Conservation (phyloP, 2,113 vertebrate genomes). For the Hiodon alosoides region DNA sequence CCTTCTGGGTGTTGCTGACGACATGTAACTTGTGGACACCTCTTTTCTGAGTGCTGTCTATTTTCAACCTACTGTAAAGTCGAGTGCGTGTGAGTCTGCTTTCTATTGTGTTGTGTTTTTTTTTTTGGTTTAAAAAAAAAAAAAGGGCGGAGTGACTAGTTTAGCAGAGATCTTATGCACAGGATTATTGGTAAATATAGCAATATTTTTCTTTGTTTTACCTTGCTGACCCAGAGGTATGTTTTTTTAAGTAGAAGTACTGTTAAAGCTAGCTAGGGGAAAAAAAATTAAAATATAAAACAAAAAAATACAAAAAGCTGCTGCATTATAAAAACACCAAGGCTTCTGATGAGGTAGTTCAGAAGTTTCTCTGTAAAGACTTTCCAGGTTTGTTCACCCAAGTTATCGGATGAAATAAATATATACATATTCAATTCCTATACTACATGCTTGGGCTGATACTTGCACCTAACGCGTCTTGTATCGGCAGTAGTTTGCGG, state of each 20-base stretch:
- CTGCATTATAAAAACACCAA: conserved; percentile 30
- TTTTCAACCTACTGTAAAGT: conserved; percentile 40
- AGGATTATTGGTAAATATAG: conserved; percentile 35
- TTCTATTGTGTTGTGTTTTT: conserved; percentile 10
- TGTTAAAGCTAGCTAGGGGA: conserved; percentile 23
- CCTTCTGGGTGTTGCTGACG: conserved; percentile 47
- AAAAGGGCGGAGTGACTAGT: conserved; percentile 31
- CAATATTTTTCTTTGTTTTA: conserved; percentile 29
- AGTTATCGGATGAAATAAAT: background rate
- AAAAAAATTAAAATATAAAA: conserved; percentile 8
- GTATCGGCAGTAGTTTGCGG: background rate
- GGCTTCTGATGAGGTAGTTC: conserved; percentile 16
- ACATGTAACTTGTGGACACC: conserved; percentile 44
- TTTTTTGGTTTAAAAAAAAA: conserved; percentile 1
- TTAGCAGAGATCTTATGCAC: conserved; percentile 31
- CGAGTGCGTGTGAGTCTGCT: conserved; percentile 41
- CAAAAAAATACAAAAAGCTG: conserved; percentile 28
- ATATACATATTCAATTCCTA: background rate
- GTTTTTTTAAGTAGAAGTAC: conserved; percentile 23
- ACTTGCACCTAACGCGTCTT: background rate
- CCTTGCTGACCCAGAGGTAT: conserved; percentile 30
- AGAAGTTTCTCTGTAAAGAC: conserved; percentile 6
- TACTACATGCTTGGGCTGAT: conserved; percentile 11
- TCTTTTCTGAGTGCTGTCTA: conserved; percentile 42
- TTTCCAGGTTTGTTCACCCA: background rate